Evolutionary conservation across 2,888 invertebrate genomes (phyloP), one percentile per base, ranked within the genome.

Genomic region (Antheraea assamensis): DNA sequence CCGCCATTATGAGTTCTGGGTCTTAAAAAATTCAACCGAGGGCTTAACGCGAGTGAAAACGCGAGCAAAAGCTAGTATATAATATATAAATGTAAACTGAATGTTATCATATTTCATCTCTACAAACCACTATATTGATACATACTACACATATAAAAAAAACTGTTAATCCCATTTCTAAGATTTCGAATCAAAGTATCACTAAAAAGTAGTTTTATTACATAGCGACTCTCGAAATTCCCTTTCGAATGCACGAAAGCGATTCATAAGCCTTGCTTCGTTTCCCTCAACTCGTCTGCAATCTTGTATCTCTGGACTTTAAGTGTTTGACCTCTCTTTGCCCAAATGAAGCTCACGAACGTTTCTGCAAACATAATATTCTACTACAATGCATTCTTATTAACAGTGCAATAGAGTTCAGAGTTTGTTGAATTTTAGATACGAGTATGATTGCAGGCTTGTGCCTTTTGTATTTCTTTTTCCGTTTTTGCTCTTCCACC

Each of bases 271-370:
- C 85, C 89, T 90, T 87, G 92, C 90, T 92, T 91, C 90, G 89
- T 91, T 91, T 91, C 90, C 89, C 82, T 87, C 88, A 88, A 91
- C 90, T 91, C 89, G 88, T 88, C 88, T 90, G 90, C 90, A 91
- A 91, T 92, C 91, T 92, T 90, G 91, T 92, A 92, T 91, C 91
- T 91, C 90, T 89, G 87, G 87, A 89, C 88, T 91, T 90, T 91
- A 92, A 92, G 91, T 92, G 92, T 92, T 91, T 92, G 90, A 90
- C 90, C 90, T 90, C 89, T 89, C 91, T 90, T 90, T 88, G 90
- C 90, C 91, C 89, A 91, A 92, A 92, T 91, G 91, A 91, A 91
- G 88, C 90, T 88, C 88, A 87, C 88, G 88, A 88, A 89, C 86
- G 85, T 84, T 83, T 83, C 85, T 86, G 83, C 90, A 83, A 87